Evolutionary conservation across 2,113 vertebrate genomes (phyloP), one percentile per base, ranked within the genome.

Genomic region (Catharus fuscescens): DNA sequence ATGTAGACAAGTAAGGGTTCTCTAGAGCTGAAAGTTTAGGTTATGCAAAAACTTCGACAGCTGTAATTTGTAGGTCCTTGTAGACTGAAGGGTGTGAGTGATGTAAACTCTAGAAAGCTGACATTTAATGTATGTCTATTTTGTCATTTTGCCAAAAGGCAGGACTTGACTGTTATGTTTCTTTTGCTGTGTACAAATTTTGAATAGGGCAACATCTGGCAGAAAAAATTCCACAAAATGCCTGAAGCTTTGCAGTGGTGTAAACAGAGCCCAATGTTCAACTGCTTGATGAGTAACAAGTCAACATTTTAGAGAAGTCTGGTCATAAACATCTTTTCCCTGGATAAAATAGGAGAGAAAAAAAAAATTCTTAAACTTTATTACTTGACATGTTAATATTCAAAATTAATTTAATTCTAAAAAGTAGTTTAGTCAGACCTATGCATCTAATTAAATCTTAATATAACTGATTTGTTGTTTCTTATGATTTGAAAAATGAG

Each of bases 11-110:
- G 96, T 94, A 95, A 89, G 89, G 44, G 90, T 97, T 97, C 97
- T 98, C 95, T 95, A 88, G 54, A 97, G 93, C 97, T 92, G 96
- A 97, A 97, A 97, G 97, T 98, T 98, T 98, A 97, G 96, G 93
- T 97, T 98, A 95, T 94, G 90, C 65, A 90, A 85, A 96, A 97
- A 94, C 95, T 95, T 95, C 40, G 72, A 80, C 97, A 97, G 96
- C 97, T 98, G 96, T 97, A 95, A 97, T 98, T 98, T 98, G 97
- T 96, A 96, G 93, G 92, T 73, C 95, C 97, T 97, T 84, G 78
- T 88, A 79, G 96, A 80, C 86, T 36, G 77, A 92, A 74, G 96
- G 83, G 92, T 96, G 96, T 95, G 95, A 97, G 95, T 95, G 96
- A 98, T 96, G 82, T 90, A 93, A 95, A 94, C 92, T 93, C 84